These are phyloP conservation scores for Lepidurus packardi DNA, from an alignment of 1,140 invertebrate species.

Conservation along the genomic window DNA sequence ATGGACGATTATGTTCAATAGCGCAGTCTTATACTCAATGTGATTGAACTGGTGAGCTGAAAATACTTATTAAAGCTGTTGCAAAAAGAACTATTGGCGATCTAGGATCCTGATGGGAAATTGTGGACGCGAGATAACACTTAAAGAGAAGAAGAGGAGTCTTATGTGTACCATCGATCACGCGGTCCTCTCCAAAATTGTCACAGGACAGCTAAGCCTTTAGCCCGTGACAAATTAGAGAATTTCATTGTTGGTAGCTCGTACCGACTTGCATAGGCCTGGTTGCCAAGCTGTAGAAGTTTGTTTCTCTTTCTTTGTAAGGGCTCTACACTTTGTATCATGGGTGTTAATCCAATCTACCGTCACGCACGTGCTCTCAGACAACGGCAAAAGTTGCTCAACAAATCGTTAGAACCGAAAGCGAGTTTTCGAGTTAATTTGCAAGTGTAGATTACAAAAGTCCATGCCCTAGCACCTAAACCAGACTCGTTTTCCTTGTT, in stretches of 20 bases:
- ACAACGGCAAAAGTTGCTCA: background rate
- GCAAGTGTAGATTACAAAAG: background rate
- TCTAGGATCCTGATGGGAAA: background rate
- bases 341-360: too few species aligned
- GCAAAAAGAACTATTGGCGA: background rate
- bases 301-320: too few species aligned
- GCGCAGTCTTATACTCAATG: background rate
- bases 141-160: background rate
- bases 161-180: too few species aligned
- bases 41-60: constrained; percentile 19
- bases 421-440: background rate
- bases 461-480: background rate
- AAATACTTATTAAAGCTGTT: background rate
- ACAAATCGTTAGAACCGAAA: background rate
- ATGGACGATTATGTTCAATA: constrained; percentile 14
- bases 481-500: background rate
- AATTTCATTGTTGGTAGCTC: too few species aligned
- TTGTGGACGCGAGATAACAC: background rate
- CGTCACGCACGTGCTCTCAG: too few species aligned
- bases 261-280: too few species aligned
- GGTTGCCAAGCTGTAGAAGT: too few species aligned
- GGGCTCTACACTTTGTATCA: too few species aligned
- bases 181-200: too few species aligned
- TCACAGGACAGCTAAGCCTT: too few species aligned
- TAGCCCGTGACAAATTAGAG: too few species aligned